Evolutionary conservation across 1,140 invertebrate species (phyloP).

Genomic region (Psilanteris sp.): DNA sequence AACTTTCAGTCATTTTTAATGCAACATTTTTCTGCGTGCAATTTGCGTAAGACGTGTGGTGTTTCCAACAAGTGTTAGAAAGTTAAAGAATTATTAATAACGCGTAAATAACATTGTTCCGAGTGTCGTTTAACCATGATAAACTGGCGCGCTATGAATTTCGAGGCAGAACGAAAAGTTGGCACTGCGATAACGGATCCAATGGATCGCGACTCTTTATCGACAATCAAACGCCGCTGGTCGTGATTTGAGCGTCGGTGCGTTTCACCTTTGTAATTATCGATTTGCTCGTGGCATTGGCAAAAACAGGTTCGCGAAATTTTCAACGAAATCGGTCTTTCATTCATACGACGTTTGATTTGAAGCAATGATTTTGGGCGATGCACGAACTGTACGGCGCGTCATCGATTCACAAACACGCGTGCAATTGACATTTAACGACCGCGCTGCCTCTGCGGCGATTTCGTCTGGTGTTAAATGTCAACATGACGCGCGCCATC

Average conservation of each 20-base stretch:
- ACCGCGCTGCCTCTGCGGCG: slow-evolving; percentile 13
- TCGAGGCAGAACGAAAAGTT: slow-evolving; percentile 13
- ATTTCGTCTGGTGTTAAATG: slow-evolving; percentile 51
- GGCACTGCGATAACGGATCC: slow-evolving; percentile 30
- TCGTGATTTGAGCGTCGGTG: background rate
- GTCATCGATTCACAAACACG: slow-evolving; percentile 22
- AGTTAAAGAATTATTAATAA: too few relatives aligned
- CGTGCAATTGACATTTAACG: slow-evolving; percentile 55
- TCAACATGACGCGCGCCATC: slow-evolving; percentile 44
- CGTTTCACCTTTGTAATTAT: slow-evolving; percentile 18
- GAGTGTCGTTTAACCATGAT: slow-evolving; percentile 52
- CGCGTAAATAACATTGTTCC: too few relatives aligned
- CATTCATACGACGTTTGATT: too few relatives aligned
- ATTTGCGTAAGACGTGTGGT: too few relatives aligned
- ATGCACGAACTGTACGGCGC: background rate
- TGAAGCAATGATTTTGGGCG: too few relatives aligned
- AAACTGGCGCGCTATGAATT: too few relatives aligned
- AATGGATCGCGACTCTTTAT: slow-evolving; percentile 33
- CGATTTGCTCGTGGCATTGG: slow-evolving; percentile 4
- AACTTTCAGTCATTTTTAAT: too few relatives aligned
- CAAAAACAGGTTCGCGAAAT: background rate
- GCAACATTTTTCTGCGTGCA: too few relatives aligned
- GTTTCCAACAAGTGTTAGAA: slow-evolving; percentile 26
- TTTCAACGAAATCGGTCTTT: too few relatives aligned
- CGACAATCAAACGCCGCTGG: slow-evolving; percentile 12